Evolutionary conservation across 2,797 vertebrate genomes (phyloP), one percentile per base, ranked within the genome.

Genomic region (Catostomus latipinnis): DNA sequence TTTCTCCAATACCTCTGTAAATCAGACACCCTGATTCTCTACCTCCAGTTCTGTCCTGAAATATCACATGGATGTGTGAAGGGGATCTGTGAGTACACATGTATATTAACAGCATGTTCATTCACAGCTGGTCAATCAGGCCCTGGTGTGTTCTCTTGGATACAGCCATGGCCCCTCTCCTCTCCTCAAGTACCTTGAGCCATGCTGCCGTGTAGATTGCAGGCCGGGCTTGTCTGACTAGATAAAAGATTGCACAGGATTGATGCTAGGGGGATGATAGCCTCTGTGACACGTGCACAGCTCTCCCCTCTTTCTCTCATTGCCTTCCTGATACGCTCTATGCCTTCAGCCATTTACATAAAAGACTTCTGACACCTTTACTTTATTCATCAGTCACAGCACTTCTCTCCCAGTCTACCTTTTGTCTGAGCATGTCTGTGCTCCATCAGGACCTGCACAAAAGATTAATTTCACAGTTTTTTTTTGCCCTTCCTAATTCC

Each of bases 351-450:
- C 95, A 99, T 99, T 98, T 99, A 96, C 97, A 99, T 99, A 98
- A 98, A 97, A 98, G 97, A 98, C 97, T 98, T 98, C 96, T 97
- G 97, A 99, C 98, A 99, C 98, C 96, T 98, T 98, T 98, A 98
- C 97, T 98, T 98, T 97, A 97, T 96, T 98, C 98, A 99, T 99
- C 98, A 98, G 98, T 98, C 97, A 98, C 94, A 75, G 94, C 94
- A 96, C 96, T 97, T 97, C 96, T 96, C 95, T 95, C 95, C 96
- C 96, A 96, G 96, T 93, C 90, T 95, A 96, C 90, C 96, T 97
- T 97, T 97, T 97, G 96, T 98, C 96, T 98, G 96, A 96, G 96
- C 96, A 95, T 97, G 97, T 98, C 97, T 95, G 94, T 95, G 95
- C 96, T 96, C 96, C 97, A 97, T 97, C 96, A 97, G 95, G 95